Evolutionary conservation across 2,888 invertebrate species (phyloP).

Genomic region (Cetonia aurata): DNA sequence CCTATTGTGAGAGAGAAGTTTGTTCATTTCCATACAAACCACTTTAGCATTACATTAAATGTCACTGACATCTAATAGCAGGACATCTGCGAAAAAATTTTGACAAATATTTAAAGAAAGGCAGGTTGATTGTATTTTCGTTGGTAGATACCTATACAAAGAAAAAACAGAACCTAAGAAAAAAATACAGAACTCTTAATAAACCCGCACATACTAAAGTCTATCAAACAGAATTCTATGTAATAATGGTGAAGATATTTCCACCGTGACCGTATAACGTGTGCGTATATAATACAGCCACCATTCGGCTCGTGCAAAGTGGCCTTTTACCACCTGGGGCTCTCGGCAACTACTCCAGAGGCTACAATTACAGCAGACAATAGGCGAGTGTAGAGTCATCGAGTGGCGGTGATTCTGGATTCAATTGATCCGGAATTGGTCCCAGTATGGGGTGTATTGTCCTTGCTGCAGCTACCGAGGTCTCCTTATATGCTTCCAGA

Average conservation of each 20-base stretch:
- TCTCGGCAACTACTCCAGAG: constrained; percentile 65
- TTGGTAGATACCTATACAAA: too few relatives aligned
- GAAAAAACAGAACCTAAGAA: too few relatives aligned
- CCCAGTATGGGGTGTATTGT: constrained; percentile 65
- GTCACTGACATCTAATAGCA: too few relatives aligned
- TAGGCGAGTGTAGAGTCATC: constrained; percentile 63
- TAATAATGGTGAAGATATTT: constrained; percentile 32
- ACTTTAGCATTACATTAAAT: too few relatives aligned
- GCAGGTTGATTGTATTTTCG: too few relatives aligned
- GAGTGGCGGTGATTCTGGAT: constrained; percentile 63
- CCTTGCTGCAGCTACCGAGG: constrained; percentile 58
- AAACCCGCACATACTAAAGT: too few relatives aligned
- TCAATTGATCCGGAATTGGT: constrained; percentile 65
- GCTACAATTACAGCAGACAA: constrained; percentile 67
- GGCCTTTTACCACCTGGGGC: constrained; percentile 65
- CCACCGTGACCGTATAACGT: constrained; percentile 29
- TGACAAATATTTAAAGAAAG: too few relatives aligned
- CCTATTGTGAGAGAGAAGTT: too few relatives aligned
- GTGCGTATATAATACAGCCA: constrained; percentile 32
- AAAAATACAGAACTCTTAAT: too few relatives aligned
- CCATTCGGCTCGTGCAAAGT: constrained; percentile 54
- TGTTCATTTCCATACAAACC: too few relatives aligned
- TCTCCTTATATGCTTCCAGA: constrained; percentile 49
- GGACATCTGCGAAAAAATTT: too few relatives aligned
- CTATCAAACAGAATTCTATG: too few relatives aligned